Evolutionary conservation across 2,797 vertebrate genomes (phyloP).

Genomic region (Smutsia temminckii): DNA sequence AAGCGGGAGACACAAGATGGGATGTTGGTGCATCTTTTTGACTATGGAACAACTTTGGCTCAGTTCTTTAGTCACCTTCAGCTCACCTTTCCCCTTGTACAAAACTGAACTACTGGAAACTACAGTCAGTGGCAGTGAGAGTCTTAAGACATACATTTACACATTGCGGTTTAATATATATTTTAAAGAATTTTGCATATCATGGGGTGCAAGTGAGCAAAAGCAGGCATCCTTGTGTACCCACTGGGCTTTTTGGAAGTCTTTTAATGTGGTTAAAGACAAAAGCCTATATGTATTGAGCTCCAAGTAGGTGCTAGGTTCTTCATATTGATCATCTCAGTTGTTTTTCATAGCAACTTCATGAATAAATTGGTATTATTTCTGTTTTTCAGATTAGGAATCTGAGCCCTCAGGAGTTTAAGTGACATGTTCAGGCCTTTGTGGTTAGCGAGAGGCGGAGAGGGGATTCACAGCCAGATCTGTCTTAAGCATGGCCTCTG

Average conservation of each 20-base stretch:
- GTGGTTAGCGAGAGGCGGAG: background rate
- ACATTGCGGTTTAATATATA: background rate
- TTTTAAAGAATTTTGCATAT: constrained; percentile 5
- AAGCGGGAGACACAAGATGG: background rate
- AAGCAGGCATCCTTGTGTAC: background rate
- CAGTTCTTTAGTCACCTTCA: background rate
- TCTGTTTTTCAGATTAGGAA: background rate
- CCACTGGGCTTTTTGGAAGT: background rate
- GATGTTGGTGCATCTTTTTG: background rate
- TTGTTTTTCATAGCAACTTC: constrained; percentile 6
- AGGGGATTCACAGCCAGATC: background rate
- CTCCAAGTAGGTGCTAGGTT: background rate
- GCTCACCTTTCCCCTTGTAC: background rate
- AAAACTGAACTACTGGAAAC: background rate
- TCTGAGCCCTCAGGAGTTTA: background rate
- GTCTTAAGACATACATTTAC: background rate
- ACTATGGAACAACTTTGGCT: background rate
- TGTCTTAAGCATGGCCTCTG: background rate
- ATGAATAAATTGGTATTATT: background rate
- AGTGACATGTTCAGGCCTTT: background rate
- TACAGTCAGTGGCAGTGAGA: background rate
- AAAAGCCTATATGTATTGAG: background rate
- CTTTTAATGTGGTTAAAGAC: background rate
- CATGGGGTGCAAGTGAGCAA: background rate
- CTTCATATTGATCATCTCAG: background rate